Conservation (phyloP, 2,888 invertebrate genomes). For the Stramonita haemastoma region DNA sequence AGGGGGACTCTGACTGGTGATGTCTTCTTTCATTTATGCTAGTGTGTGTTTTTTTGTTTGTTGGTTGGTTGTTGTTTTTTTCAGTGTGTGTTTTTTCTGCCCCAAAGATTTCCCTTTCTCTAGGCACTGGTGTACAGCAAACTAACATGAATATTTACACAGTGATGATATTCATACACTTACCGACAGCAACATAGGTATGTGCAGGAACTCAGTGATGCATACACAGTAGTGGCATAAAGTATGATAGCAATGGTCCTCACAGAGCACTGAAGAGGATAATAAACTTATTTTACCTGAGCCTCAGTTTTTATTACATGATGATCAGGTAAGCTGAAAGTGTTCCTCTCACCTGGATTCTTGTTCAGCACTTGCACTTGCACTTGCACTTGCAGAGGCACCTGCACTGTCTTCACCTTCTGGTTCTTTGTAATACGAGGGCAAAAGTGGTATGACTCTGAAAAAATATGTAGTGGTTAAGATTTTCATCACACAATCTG, state of each 20-base stretch:
- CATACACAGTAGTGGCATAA: too few species aligned
- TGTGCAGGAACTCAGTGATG: too few species aligned
- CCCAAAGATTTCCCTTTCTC: constrained; percentile 36
- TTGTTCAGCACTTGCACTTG: not conserved
- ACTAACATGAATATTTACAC: too few species aligned
- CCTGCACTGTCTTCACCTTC: constrained; percentile 45
- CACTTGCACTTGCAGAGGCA: not conserved
- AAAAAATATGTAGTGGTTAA: not conserved
- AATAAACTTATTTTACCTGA: too few species aligned
- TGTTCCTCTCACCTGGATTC: constrained; percentile 2
- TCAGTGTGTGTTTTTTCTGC: not conserved
- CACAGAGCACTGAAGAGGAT: too few species aligned
- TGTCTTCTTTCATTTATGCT: not conserved
- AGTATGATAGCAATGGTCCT: too few species aligned
- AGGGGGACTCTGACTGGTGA: not conserved
- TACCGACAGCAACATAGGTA: too few species aligned
- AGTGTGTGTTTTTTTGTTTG: not conserved
- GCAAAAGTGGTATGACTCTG: constrained; percentile 44
- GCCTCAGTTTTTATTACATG: too few species aligned
- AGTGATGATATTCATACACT: too few species aligned
- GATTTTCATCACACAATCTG: too few species aligned
- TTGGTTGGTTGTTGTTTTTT: too few species aligned
- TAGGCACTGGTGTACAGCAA: not conserved
- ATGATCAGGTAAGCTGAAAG: too few species aligned
- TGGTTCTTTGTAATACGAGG: constrained; percentile 51